Conservation (phyloP, 2,797 vertebrate species). For the Arnoldichthys spilopterus region DNA sequence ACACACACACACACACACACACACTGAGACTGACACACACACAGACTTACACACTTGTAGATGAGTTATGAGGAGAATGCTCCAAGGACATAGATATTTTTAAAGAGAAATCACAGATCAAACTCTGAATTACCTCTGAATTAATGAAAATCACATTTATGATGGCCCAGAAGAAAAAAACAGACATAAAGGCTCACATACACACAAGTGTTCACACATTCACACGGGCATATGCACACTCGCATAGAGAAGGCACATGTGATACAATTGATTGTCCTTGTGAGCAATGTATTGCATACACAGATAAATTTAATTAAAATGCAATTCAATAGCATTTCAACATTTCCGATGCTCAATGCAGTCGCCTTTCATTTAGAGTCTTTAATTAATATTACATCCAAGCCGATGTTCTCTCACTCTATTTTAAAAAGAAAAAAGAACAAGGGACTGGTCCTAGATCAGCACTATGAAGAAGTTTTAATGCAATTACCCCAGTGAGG, state of each 20-base stretch:
- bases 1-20: conserved; percentile 35
- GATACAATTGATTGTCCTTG: conserved; percentile 47
- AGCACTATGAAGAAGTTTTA: conserved; percentile 18
- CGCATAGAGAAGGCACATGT: background rate
- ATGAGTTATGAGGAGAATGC: conserved; percentile 56
- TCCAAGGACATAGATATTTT: conserved; percentile 55
- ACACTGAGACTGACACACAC: conserved; percentile 32
- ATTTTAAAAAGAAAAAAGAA: background rate
- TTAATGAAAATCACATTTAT: conserved; percentile 52
- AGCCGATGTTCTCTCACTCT: conserved; percentile 7
- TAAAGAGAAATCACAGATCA: conserved; percentile 45
- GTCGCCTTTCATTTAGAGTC: conserved; percentile 18
- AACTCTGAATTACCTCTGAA: conserved; percentile 46
- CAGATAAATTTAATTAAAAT: conserved; percentile 51
- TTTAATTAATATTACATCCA: conserved; percentile 49
- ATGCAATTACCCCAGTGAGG: conserved; percentile 29
- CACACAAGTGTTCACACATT: background rate
- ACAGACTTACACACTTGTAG: conserved; percentile 42
- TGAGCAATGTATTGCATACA: conserved; percentile 38
- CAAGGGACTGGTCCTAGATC: conserved; percentile 6
- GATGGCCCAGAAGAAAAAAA: conserved; percentile 9
- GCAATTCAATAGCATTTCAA: conserved; percentile 49
- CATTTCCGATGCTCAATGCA: conserved; percentile 35
- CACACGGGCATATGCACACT: background rate
- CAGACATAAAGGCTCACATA: background rate